Evolutionary conservation across 2,113 vertebrate genomes (phyloP).

Genomic region (Ctenodactylus gundi): DNA sequence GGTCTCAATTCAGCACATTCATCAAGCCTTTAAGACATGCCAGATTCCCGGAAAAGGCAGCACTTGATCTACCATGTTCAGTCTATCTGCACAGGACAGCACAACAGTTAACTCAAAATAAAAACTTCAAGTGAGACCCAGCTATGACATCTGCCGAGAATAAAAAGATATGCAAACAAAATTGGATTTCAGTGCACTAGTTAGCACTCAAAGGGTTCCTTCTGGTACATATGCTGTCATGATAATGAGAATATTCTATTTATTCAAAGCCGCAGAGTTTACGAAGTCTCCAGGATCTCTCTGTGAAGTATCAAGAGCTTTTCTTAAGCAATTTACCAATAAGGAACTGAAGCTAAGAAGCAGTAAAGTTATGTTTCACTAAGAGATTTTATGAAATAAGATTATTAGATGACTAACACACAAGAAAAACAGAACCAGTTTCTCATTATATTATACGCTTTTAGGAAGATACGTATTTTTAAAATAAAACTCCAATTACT

Average conservation of each 20-base stretch:
- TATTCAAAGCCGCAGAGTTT: neutral
- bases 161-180: neutral
- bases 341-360: constrained; percentile 24
- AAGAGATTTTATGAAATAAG: constrained; percentile 33
- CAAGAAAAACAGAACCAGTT: constrained; percentile 7
- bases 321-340: constrained; percentile 5
- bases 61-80: neutral
- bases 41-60: neutral
- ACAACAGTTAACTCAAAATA: neutral
- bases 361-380: neutral
- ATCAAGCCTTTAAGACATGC: neutral
- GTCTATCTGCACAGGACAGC: neutral
- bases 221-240: neutral
- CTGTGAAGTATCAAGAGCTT: neutral
- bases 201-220: neutral
- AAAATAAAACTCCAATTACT: constrained; percentile 21
- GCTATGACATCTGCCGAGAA: neutral
- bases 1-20: neutral
- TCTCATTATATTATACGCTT: neutral
- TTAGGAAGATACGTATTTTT: constrained; percentile 16
- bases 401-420: neutral
- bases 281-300: constrained; percentile 7
- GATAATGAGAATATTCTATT: neutral
- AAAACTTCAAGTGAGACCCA: neutral
- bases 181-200: neutral